These are phyloP conservation scores for Ceyx cyanopectus DNA, from an alignment of 2,113 vertebrate genomes.

Conservation along the genomic window DNA sequence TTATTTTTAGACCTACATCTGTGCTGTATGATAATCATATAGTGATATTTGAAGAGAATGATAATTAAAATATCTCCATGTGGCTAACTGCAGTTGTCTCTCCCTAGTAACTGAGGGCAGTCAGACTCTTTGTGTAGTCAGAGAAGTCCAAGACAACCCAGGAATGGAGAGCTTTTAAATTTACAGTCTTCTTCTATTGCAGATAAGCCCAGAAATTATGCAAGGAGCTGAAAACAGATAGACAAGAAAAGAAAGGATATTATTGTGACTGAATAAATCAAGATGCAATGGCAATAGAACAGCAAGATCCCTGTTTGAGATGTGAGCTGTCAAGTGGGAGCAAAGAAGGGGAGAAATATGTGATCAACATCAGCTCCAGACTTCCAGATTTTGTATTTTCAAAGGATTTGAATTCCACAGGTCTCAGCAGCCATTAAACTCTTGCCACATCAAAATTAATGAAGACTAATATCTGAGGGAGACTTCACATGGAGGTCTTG, in stretches of 20 bases:
- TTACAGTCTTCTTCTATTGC: background rate
- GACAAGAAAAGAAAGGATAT: background rate
- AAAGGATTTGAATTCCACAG: background rate
- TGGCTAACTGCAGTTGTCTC: constrained; percentile 17
- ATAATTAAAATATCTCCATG: constrained; percentile 51
- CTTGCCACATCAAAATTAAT: background rate
- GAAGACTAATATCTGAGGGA: background rate
- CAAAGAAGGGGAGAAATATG: background rate
- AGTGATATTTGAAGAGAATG: background rate
- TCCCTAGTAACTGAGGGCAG: background rate
- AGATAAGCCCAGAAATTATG: constrained; percentile 7
- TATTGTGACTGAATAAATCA: background rate
- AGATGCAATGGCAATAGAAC: background rate
- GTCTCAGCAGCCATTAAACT: background rate
- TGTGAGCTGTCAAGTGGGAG: background rate
- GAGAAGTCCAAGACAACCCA: background rate
- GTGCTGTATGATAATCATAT: background rate
- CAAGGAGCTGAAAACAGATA: constrained; percentile 2
- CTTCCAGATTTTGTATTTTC: background rate
- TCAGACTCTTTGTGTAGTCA: background rate
- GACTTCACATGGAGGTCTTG: background rate
- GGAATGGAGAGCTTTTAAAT: background rate
- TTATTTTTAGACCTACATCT: constrained; percentile 55
- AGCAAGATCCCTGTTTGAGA: background rate
- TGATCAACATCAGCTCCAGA: background rate